Percentiles rank a stretch among this genome's conserved stretches.
phyloP scores from a whole-genome alignment of 2,113 vertebrate genomes.

The Bambusicola thoracicus region DNA sequence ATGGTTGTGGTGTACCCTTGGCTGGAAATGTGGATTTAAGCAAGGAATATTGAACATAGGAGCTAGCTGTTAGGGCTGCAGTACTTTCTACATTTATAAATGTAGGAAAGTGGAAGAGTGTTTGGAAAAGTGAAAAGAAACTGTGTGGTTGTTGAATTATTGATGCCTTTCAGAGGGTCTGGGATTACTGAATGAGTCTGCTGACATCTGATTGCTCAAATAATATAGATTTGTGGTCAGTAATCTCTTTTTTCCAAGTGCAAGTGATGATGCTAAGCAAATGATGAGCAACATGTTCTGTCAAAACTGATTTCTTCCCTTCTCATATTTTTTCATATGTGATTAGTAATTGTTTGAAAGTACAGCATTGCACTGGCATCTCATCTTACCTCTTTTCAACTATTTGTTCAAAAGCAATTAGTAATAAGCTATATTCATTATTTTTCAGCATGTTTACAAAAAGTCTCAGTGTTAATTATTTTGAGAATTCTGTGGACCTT shows the following conservation, averaged over 20 bases:
- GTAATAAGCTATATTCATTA: neutral
- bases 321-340: neutral
- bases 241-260: neutral
- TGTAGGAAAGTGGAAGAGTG: neutral
- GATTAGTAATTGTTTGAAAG: neutral
- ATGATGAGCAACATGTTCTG: neutral
- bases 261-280: neutral
- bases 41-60: neutral
- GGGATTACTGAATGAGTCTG: neutral
- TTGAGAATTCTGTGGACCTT: neutral
- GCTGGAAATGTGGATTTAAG: neutral
- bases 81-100: rapidly evolving
- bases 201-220: neutral
- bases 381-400: neutral
- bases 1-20: neutral
- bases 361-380: neutral
- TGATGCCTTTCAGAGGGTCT: neutral
- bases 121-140: neutral
- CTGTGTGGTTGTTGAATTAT: neutral
- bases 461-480: neutral
- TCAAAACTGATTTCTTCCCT: neutral
- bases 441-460: neutral
- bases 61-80: neutral
- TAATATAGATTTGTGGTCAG: neutral
- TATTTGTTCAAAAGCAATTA: neutral